Conservation (phyloP, 37 sponge, comb jelly and placozoan species). For the Agelas oroides region DNA sequence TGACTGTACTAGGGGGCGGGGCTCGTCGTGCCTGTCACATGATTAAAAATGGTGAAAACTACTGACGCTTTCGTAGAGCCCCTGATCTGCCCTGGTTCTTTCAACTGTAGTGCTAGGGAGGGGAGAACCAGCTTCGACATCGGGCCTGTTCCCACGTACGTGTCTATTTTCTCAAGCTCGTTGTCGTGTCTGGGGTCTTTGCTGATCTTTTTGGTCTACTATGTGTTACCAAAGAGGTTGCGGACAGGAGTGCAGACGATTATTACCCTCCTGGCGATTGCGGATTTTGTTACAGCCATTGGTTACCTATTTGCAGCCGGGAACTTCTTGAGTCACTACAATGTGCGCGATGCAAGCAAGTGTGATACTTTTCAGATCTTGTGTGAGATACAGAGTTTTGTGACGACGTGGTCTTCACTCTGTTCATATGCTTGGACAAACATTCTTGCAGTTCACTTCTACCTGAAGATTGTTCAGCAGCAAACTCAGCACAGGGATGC, state of each 20-base stretch:
- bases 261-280: constrained; percentile 60
- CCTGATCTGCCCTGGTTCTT: constrained; percentile 1
- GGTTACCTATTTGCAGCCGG: constrained; percentile 64
- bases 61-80: too few relatives aligned
- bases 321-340: constrained; percentile 25
- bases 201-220: constrained; percentile 26
- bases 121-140: constrained; percentile 5
- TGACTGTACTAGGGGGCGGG: too few relatives aligned
- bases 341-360: not conserved
- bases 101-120: constrained; percentile 2
- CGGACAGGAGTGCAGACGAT: constrained; percentile 54
- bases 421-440: constrained; percentile 77
- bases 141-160: constrained; percentile 22
- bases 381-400: constrained; percentile 64
- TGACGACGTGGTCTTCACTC: constrained; percentile 69
- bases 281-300: constrained; percentile 64
- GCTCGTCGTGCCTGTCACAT: too few relatives aligned
- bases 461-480: not conserved
- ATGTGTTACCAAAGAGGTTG: constrained; percentile 33
- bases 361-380: constrained; percentile 15
- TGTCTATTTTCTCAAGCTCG: constrained; percentile 49
- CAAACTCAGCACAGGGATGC: not conserved
- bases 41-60: too few relatives aligned
- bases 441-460: constrained; percentile 63
- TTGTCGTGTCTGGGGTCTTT: constrained; percentile 38